These are phyloP conservation scores for Axis porcinus DNA, from an alignment of 2,113 vertebrate genomes.

Conservation along the genomic window DNA sequence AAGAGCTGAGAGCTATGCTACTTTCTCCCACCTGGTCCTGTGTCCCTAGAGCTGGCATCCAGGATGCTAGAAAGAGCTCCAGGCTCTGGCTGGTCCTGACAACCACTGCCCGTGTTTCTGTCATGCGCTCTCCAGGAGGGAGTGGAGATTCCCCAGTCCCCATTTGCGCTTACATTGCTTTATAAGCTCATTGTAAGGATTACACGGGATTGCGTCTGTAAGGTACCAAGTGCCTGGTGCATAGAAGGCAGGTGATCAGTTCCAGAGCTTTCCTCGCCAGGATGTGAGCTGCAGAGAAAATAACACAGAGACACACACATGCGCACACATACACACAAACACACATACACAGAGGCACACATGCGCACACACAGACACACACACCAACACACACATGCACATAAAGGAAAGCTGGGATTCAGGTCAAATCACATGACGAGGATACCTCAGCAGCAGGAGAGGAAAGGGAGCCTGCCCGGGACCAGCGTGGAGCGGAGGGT, in stretches of 20 bases:
- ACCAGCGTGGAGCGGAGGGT: rapidly evolving
- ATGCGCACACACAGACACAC: background rate
- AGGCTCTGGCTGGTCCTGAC: background rate
- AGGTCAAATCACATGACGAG: no score
- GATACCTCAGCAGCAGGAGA: background rate
- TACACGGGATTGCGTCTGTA: rapidly evolving
- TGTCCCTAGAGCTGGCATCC: no score
- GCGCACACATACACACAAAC: background rate
- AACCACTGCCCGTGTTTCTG: background rate
- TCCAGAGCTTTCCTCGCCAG: background rate
- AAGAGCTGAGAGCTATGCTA: background rate
- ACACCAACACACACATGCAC: background rate
- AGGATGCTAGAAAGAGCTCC: background rate
- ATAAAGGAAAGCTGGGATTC: background rate
- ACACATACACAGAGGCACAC: background rate
- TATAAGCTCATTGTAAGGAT: background rate
- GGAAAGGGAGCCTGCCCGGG: background rate
- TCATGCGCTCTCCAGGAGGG: rapidly evolving
- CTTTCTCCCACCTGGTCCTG: background rate
- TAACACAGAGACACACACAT: background rate
- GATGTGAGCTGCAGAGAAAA: background rate
- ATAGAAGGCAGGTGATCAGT: rapidly evolving
- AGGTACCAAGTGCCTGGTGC: no score
- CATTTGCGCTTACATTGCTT: no score
- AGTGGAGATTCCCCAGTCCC: background rate